Percentiles rank a stretch among this genome's conserved stretches.
phyloP scores from a whole-genome alignment of 1,140 invertebrate species.

The Batillaria attramentaria region DNA sequence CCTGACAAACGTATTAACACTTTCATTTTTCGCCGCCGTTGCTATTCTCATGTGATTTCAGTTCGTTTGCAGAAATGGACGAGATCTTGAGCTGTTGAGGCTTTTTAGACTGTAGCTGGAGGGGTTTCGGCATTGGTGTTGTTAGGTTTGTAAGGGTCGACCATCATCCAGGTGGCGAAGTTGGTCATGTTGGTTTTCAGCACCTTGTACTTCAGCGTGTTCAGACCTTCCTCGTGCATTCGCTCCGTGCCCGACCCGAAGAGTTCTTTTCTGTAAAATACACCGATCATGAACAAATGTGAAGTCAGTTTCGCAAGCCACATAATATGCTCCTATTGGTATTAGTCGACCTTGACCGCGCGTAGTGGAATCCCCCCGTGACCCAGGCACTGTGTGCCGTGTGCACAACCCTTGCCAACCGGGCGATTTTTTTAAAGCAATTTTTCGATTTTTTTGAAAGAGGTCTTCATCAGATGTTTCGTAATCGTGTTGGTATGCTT shows the following conservation, averaged over 20 bases:
- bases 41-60: background rate
- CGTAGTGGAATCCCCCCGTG: too few relatives aligned
- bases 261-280: constrained; percentile 24
- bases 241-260: constrained; percentile 28
- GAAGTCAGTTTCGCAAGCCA: too few relatives aligned
- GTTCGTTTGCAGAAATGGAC: background rate
- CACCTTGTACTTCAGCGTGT: constrained; percentile 31
- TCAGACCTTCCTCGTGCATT: constrained; percentile 32
- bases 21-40: too few relatives aligned
- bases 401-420: too few relatives aligned
- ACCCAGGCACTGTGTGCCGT: too few relatives aligned
- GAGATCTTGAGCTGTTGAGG: background rate
- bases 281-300: background rate
- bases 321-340: too few relatives aligned
- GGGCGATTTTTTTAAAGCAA: too few relatives aligned
- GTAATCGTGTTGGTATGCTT: too few relatives aligned
- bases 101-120: background rate
- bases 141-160: constrained; percentile 30
- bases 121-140: constrained; percentile 8
- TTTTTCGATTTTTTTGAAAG: too few relatives aligned
- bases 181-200: constrained; percentile 23
- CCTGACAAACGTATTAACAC: too few relatives aligned
- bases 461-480: too few relatives aligned
- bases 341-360: too few relatives aligned
- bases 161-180: constrained; percentile 31